Evolutionary conservation across 2,888 invertebrate species (phyloP).

Genomic region (Metopia argyrocephala): DNA sequence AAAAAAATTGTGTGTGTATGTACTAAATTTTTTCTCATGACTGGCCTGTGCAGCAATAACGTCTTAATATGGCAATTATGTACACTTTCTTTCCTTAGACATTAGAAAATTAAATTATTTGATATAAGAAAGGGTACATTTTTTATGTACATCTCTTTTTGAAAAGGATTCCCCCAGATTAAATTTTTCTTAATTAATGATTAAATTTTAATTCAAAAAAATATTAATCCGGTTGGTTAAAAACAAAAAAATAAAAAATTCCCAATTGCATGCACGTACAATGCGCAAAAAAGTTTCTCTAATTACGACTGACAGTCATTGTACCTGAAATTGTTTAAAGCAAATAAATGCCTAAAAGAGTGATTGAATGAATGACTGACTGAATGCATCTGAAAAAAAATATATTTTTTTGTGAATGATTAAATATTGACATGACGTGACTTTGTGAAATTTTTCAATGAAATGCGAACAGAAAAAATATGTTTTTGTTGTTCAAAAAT

Average conservation of each 20-base stretch:
- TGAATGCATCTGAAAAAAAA: conserved; percentile 1
- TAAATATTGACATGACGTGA: conserved; percentile 64
- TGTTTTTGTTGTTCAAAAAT: no score
- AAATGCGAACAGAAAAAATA: conserved; percentile 31
- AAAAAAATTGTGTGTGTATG: not conserved
- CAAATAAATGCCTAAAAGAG: not conserved
- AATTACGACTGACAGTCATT: conserved; percentile 24
- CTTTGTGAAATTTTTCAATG: conserved; percentile 60
- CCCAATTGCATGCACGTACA: conserved; percentile 6
- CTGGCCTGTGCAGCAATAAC: no score
- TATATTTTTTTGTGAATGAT: conserved; percentile 39
- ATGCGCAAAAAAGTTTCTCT: conserved; percentile 20
- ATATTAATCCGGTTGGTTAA: conserved; percentile 19
- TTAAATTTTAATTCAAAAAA: not conserved
- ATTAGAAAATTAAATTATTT: no score
- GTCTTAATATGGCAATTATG: no score
- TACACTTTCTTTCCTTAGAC: no score
- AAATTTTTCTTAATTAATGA: not conserved
- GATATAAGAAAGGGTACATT: no score
- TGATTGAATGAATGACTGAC: not conserved
- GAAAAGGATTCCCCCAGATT: not conserved
- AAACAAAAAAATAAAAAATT: not conserved
- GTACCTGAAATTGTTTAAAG: conserved; percentile 20
- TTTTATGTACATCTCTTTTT: not conserved
- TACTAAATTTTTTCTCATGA: no score